A percentile compares a stretch with the other conserved stretches of the same genome.
These are phyloP conservation scores for Drosophila tripunctata DNA, from an alignment of 2,888 invertebrate species.

Conservation along the genomic window DNA sequence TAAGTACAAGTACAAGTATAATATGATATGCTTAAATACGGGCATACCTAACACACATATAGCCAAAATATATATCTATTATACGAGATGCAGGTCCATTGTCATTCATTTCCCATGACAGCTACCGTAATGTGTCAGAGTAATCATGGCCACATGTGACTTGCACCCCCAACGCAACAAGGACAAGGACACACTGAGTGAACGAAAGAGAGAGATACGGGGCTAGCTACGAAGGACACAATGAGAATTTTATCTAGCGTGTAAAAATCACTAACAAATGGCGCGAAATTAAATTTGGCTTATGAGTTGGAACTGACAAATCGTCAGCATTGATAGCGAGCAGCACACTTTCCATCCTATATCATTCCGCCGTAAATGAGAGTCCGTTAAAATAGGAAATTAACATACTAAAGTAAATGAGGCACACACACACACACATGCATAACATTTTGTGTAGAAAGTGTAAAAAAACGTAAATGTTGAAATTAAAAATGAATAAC, in stretches of 20 bases:
- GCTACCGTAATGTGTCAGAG: background rate
- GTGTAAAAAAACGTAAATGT: constrained; percentile 30
- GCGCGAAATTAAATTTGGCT: constrained; percentile 81
- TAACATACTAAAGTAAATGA: constrained; percentile 70
- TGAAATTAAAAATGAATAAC: constrained; percentile 68
- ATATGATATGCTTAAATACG: constrained; percentile 34
- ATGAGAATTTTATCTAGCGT: constrained; percentile 77
- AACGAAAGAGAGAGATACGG: background rate
- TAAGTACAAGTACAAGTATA: background rate
- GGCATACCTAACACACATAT: no score
- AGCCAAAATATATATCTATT: no score
- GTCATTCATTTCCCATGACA: constrained; percentile 39
- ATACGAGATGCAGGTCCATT: background rate
- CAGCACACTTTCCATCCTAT: background rate
- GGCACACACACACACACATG: constrained; percentile 5
- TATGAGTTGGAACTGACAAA: constrained; percentile 82
- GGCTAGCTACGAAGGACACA: constrained; percentile 20
- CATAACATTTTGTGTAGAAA: constrained; percentile 21
- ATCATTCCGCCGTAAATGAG: background rate
- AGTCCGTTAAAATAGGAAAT: constrained; percentile 58
- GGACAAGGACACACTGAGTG: background rate
- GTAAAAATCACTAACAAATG: constrained; percentile 81
- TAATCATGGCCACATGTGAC: constrained; percentile 41
- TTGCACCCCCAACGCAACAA: constrained; percentile 7
- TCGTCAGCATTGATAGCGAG: constrained; percentile 51